Conservation (phyloP, 2,797 vertebrate species). For the Manis javanica region DNA sequence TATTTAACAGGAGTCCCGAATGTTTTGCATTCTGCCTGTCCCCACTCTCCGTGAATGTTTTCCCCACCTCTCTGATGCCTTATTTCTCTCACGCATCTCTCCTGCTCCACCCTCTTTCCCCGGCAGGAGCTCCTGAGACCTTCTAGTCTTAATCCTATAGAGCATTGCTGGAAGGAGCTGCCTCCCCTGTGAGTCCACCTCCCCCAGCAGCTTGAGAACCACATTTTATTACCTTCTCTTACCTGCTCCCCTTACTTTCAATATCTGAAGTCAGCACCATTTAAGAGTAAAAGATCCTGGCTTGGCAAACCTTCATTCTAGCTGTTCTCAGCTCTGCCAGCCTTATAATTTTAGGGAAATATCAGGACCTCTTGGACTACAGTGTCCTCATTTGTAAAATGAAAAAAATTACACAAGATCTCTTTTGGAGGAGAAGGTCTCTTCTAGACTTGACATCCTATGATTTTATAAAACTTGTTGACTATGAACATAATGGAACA, state of each 20-base stretch:
- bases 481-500: background rate
- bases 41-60: background rate
- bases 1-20: background rate
- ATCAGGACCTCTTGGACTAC: background rate
- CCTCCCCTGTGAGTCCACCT: background rate
- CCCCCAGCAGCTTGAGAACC: background rate
- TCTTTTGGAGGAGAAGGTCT: background rate
- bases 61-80: background rate
- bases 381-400: background rate
- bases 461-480: background rate
- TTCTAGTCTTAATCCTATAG: background rate
- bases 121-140: background rate
- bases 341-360: background rate
- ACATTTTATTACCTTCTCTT: background rate
- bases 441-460: background rate
- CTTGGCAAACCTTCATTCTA: background rate
- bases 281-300: background rate
- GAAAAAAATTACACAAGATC: background rate
- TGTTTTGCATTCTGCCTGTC: background rate
- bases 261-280: background rate
- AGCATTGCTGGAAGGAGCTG: background rate
- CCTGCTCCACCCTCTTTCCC: background rate
- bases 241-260: background rate
- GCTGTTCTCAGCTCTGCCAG: background rate
- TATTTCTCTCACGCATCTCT: background rate